A percentile compares a stretch with the other conserved stretches of the same genome.
These are phyloP conservation scores for Cyprinodon tularosa DNA, from an alignment of 2,113 vertebrate genomes.

Conservation along the genomic window DNA sequence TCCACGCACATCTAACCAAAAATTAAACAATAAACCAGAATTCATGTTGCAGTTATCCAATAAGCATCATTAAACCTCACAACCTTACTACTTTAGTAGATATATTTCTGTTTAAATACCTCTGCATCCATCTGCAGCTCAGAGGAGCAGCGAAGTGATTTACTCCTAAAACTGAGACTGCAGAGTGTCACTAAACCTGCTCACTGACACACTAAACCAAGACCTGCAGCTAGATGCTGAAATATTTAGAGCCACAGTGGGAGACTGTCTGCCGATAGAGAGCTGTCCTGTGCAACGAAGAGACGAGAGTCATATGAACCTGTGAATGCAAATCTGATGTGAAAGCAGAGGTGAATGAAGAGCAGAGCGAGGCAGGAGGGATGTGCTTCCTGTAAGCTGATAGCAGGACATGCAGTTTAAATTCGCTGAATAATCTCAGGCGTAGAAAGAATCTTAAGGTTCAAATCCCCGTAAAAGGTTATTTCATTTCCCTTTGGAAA, in stretches of 20 bases:
- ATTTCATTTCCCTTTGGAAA: too few relatives aligned
- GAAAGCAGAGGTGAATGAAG: neutral
- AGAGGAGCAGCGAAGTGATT: neutral
- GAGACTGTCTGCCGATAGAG: conserved; percentile 6
- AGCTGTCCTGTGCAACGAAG: conserved; percentile 2
- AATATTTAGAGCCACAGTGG: conserved; percentile 43
- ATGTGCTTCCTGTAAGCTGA: neutral
- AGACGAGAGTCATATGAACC: neutral
- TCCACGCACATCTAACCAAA: neutral
- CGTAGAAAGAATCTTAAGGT: too few relatives aligned
- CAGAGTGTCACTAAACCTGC: conserved; percentile 44
- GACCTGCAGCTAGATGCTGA: conserved; percentile 60
- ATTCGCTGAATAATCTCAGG: too few relatives aligned
- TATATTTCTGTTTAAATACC: neutral
- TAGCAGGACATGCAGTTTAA: too few relatives aligned
- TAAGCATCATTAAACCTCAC: neutral
- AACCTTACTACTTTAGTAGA: neutral
- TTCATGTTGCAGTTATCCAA: neutral
- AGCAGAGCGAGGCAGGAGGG: too few relatives aligned
- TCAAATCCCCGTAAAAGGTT: neutral
- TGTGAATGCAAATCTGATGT: neutral
- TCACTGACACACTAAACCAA: conserved; percentile 63
- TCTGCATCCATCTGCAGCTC: neutral
- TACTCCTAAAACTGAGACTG: neutral
- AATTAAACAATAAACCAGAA: neutral